Percentiles rank a stretch among this genome's conserved stretches.
Evolutionary conservation across 1,140 invertebrate species (phyloP).

Genomic region (Cyclina sinensis): DNA sequence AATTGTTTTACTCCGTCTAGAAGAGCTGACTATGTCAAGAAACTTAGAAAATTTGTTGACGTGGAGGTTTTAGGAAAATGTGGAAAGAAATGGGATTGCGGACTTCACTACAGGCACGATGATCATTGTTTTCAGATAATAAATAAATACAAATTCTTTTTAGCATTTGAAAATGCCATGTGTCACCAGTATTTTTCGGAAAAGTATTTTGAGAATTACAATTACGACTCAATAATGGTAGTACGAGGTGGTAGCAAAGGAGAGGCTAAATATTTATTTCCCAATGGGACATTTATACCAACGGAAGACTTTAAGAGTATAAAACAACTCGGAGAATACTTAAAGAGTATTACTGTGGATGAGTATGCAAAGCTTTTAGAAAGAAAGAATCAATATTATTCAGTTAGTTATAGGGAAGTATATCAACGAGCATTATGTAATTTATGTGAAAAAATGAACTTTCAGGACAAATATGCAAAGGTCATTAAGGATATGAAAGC

Average conservation of each 20-base stretch:
- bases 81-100: slow-evolving; percentile 13
- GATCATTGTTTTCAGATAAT: not conserved
- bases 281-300: not conserved
- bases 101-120: not conserved
- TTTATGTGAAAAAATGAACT: not conserved
- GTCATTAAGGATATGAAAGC: not conserved
- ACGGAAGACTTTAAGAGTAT: not conserved
- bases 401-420: not conserved
- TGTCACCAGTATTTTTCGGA: not conserved
- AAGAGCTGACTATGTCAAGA: not conserved
- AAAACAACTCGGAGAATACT: not conserved
- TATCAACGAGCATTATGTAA: not conserved
- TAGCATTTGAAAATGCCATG: not conserved
- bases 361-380: not conserved
- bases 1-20: not conserved
- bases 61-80: slow-evolving; percentile 20
- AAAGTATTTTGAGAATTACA: not conserved
- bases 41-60: slow-evolving; percentile 11
- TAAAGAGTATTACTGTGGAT: not conserved
- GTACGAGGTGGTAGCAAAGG: not conserved
- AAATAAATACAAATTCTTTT: not conserved
- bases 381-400: not conserved
- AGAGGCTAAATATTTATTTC: not conserved
- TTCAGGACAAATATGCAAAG: not conserved
- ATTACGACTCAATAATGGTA: not conserved